Evolutionary conservation across 2,113 vertebrate species (phyloP), one percentile per base, ranked within the genome.

Genomic region (Aix galericulata): DNA sequence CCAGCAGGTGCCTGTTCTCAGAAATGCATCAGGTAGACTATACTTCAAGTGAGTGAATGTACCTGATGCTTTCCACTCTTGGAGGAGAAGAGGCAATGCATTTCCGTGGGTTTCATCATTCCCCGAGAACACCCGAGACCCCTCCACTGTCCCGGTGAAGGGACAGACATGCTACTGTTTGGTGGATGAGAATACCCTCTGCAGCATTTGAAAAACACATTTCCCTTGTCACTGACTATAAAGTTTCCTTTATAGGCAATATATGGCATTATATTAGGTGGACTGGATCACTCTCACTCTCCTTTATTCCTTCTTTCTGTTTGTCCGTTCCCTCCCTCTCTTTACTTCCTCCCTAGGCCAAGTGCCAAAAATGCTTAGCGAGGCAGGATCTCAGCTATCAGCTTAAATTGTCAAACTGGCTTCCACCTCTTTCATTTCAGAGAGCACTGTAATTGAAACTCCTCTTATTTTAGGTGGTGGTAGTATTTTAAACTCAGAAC

Each of bases 401-500:
- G 79, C 72, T 67, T 77, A 67, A 81, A 95, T 67, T 91, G 71
- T 82, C 86, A 88, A 92, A 88, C 80, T 78, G 88, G 52, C 86
- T 93, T 94, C 91, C 68, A 94, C 89, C 66, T 88, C 89, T 85
- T 75, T 93, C 75, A 71, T 93, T 91, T 88, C 90, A 91, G 59
- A 68, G 89, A 94, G 59, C 55, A 60, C 56, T 81, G 44, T 26
- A 40, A 71, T 68, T 94, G 68, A 95, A 93, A 94, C 86, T 79
- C 72, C 82, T 94, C 89, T 93, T 95, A 94, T 94, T 96, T 96
- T 88, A 88, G 91, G 85, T 59, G 18, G 31, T 53, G 72, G 20
- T 86, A 93, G 82, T 95, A 95, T 95, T 97, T 96, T 91, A 95
- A 93, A 95, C 72, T 80, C 85, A 89, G 63, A 95, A 89, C 82